Evolutionary conservation across 2,113 vertebrate species (phyloP), one percentile per base, ranked within the genome.

Genomic region (Chelonoidis abingdonii): DNA sequence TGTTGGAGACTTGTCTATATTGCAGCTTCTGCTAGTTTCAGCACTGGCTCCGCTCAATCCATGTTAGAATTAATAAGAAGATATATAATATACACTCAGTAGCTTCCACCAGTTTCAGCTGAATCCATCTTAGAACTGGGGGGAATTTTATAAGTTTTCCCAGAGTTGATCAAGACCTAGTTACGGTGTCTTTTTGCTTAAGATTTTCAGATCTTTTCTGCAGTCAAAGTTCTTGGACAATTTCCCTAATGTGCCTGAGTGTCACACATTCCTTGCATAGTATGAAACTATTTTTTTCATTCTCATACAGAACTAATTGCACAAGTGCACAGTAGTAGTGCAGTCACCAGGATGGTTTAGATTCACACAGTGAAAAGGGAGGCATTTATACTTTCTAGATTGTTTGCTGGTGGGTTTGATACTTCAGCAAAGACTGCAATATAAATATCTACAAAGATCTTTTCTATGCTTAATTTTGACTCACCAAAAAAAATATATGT

Each of bases 401-500:
- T 78, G 84, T 91, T 94, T 93, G 62, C 91, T 50, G 83, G 4
- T 79, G 41, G 22, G 19, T 94, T 72, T 89, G 56, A 25, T 93
- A 83, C 78, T 92, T 57, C 56, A 94, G 81, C 38, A 95, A 89
- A 96, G 62, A 12, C 12, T 86, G 89, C 82, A 86, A 8, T 27
- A 65, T 85, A 94, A 95, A 89, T 79, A 96, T 57, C 22, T 91
- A 84, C 83, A 87, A 80, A 90, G 79, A 94, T 78, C 10, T 91
- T 96, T 95, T 86, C 50, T 93, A 79, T 93, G 87, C 83, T 94
- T 87, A 89, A 84, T 94, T 88, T 85, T 75, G 56, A 21, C 89
- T 96, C 85, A 89, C 85, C 29, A 92, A 78, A 95, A 95, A 96
- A 80, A 57, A 92, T 62, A 47, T 89, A 86, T 90, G 95, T 24